Percentiles rank a stretch among this genome's conserved stretches.
Evolutionary conservation across 2,888 invertebrate genomes (phyloP).

Genomic region (Arctia plantaginis): DNA sequence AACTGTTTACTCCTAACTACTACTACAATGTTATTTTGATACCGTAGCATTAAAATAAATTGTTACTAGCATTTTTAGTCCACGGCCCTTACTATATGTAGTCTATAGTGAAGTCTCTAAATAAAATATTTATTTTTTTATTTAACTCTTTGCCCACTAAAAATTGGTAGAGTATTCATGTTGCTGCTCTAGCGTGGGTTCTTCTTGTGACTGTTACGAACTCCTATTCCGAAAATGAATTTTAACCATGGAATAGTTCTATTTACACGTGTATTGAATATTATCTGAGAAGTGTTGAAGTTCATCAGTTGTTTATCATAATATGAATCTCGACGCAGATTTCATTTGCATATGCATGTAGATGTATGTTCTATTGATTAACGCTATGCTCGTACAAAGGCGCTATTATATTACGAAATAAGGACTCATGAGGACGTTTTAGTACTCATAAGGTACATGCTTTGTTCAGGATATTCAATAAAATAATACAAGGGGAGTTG

Average conservation of each 20-base stretch:
- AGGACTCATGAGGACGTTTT: background rate
- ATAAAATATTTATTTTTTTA: too few relatives aligned
- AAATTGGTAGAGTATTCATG: too few relatives aligned
- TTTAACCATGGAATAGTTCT: background rate
- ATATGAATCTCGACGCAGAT: constrained; percentile 21
- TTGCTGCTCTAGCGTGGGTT: too few relatives aligned
- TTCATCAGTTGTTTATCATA: constrained; percentile 40
- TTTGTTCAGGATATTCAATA: background rate
- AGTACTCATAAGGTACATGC: background rate
- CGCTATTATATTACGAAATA: background rate
- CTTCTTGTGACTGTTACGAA: background rate
- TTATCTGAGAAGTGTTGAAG: constrained; percentile 25
- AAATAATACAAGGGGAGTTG: background rate
- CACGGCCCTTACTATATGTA: too few relatives aligned
- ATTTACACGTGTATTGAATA: constrained; percentile 3
- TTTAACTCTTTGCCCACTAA: too few relatives aligned
- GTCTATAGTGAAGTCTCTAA: too few relatives aligned
- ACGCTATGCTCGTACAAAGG: background rate
- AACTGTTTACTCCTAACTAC: too few relatives aligned
- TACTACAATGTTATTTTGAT: too few relatives aligned
- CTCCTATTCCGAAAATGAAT: background rate
- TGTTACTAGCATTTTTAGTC: too few relatives aligned
- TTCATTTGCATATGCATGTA: constrained; percentile 46
- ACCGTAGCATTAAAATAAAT: too few relatives aligned
- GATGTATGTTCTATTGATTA: constrained; percentile 2